A percentile compares a stretch with the other conserved stretches of the same genome.
Conservation (phyloP, 2,888 invertebrate genomes). For the Antheraea yamamai region DNA sequence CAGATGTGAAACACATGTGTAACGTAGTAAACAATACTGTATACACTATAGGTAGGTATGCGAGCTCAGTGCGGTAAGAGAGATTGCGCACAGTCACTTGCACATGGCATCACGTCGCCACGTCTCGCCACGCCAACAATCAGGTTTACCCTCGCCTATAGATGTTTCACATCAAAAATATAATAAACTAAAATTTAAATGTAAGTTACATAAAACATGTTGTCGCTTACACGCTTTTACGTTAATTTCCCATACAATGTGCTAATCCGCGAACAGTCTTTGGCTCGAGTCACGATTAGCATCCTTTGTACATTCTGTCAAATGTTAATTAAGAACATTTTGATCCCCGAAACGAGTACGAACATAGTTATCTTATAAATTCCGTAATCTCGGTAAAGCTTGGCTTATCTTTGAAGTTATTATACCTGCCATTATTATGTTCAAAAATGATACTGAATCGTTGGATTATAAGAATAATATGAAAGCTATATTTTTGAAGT, state of each 20-base stretch:
- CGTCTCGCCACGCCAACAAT: too few relatives aligned
- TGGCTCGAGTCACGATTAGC: conserved; percentile 2
- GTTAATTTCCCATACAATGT: neutral
- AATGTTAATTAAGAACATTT: conserved; percentile 25
- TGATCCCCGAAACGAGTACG: conserved; percentile 12
- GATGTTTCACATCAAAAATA: neutral
- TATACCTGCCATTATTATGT: neutral
- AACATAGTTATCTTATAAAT: neutral
- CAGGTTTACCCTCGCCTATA: too few relatives aligned
- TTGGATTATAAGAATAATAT: neutral
- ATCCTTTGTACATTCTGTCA: conserved; percentile 26
- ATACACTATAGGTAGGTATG: too few relatives aligned
- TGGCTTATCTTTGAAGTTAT: conserved; percentile 12
- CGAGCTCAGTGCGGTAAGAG: too few relatives aligned
- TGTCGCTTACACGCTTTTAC: neutral
- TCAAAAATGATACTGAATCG: neutral
- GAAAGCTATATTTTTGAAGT: too few relatives aligned
- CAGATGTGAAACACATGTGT: too few relatives aligned
- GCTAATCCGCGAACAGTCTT: neutral
- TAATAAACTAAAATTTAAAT: neutral
- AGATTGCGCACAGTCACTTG: too few relatives aligned
- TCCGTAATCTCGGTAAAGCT: conserved; percentile 6
- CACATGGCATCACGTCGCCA: too few relatives aligned
- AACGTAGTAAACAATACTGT: too few relatives aligned
- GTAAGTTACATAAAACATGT: neutral